These are phyloP conservation scores for Pseudochirops corinnae DNA, from an alignment of 2,797 vertebrate species.

Conservation along the genomic window DNA sequence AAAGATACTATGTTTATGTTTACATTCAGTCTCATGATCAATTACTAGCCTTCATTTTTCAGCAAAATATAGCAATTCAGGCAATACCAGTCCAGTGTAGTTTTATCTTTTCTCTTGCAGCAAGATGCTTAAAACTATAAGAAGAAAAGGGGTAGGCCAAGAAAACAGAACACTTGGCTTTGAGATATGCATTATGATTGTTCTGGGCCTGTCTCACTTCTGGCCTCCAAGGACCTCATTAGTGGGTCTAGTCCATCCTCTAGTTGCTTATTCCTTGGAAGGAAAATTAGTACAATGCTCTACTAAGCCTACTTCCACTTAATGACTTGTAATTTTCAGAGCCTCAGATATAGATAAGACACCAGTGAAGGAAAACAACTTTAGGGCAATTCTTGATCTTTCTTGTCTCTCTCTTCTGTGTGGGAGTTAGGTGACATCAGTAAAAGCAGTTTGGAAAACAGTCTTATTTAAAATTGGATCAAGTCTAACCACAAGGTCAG, in stretches of 20 bases:
- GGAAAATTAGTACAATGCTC: neutral
- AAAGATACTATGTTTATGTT: neutral
- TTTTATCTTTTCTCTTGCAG: neutral
- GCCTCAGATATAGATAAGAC: neutral
- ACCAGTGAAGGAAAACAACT: neutral
- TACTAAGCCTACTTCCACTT: neutral
- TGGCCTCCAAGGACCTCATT: neutral
- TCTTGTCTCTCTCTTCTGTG: neutral
- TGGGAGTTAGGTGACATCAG: neutral
- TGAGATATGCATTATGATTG: neutral
- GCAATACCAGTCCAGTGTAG: neutral
- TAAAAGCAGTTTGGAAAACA: conserved; percentile 4
- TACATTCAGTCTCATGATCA: neutral
- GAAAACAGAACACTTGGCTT: neutral
- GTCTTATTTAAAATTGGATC: neutral
- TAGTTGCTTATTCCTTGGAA: neutral
- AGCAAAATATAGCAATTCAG: neutral
- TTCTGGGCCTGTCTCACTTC: neutral
- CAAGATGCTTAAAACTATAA: neutral
- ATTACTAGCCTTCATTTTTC: neutral
- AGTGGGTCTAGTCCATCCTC: neutral
- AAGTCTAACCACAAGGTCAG: conserved; percentile 10
- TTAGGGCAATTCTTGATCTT: neutral
- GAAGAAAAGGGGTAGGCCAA: neutral
- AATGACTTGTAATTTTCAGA: neutral